These are phyloP conservation scores for Rugalucina vietnamica DNA, from an alignment of 2,888 invertebrate species.

Conservation along the genomic window DNA sequence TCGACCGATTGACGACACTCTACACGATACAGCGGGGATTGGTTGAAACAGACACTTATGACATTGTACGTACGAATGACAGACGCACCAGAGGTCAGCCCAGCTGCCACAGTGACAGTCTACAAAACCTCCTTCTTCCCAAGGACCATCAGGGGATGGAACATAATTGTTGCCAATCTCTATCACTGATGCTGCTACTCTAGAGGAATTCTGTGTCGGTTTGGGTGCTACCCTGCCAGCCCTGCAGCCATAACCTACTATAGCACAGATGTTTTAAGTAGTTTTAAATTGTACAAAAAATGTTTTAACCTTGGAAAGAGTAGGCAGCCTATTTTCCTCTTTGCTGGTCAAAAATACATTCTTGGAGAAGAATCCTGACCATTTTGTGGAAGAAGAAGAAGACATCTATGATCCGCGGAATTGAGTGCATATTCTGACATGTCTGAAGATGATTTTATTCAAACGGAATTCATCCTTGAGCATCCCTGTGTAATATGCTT, in stretches of 20 bases:
- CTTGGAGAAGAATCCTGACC: background rate
- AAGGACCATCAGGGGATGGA: background rate
- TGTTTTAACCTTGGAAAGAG: background rate
- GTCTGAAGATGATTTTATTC: no score
- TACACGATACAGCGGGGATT: background rate
- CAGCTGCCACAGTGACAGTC: background rate
- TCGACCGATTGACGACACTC: background rate
- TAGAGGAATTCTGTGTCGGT: background rate
- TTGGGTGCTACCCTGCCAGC: background rate
- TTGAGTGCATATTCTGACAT: no score
- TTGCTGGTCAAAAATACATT: conserved; percentile 2
- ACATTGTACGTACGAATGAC: background rate
- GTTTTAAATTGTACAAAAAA: background rate
- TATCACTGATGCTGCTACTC: background rate
- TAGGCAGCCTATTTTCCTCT: background rate
- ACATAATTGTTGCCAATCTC: background rate
- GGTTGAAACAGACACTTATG: background rate
- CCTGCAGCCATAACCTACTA: background rate
- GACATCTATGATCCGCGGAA: no score
- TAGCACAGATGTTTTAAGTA: background rate
- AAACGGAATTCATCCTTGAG: no score
- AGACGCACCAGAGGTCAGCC: background rate
- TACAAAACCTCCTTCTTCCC: background rate
- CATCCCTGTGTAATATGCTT: no score
- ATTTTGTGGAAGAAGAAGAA: background rate